Percentiles rank a stretch among this genome's conserved stretches.
These are phyloP conservation scores for Sitodiplosis mosellana DNA, from an alignment of 1,140 invertebrate species.

Conservation along the genomic window DNA sequence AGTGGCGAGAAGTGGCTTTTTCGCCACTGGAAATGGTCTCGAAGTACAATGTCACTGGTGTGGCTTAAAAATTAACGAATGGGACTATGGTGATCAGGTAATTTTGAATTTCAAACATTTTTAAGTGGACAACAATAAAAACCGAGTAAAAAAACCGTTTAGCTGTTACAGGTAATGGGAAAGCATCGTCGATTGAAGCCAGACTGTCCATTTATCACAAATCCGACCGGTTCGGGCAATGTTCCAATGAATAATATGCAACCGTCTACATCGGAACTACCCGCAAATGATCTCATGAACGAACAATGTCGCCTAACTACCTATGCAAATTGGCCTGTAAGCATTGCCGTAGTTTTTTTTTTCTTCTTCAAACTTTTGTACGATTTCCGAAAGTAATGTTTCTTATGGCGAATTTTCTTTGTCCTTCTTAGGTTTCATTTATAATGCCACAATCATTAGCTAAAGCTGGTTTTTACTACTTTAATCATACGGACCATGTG, in stretches of 20 bases:
- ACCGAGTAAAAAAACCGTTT: not conserved
- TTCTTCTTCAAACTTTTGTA: constrained; percentile 3
- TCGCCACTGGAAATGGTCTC: constrained; percentile 42
- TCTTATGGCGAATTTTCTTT: not conserved
- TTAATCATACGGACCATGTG: constrained; percentile 36
- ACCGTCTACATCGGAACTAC: constrained; percentile 6
- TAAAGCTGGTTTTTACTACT: constrained; percentile 45
- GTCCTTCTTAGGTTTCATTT: constrained; percentile 17
- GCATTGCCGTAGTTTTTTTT: constrained; percentile 10
- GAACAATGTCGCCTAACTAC: constrained; percentile 27
- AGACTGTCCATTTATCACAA: constrained; percentile 48
- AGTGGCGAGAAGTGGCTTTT: constrained; percentile 70
- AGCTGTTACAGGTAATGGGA: constrained; percentile 29
- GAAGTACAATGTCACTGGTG: constrained; percentile 63
- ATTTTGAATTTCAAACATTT: not conserved
- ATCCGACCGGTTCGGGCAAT: constrained; percentile 42
- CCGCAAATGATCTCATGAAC: constrained; percentile 8
- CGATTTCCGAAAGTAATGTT: not conserved
- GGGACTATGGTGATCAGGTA: constrained; percentile 52
- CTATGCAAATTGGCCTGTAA: constrained; percentile 45
- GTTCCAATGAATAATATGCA: constrained; percentile 26
- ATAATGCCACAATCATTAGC: constrained; percentile 51
- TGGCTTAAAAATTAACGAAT: constrained; percentile 45
- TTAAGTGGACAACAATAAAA: not conserved
- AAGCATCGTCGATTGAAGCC: constrained; percentile 41